These are phyloP conservation scores for Pterobdella sp. DNA, from an alignment of 2,888 invertebrate species.

Conservation along the genomic window DNA sequence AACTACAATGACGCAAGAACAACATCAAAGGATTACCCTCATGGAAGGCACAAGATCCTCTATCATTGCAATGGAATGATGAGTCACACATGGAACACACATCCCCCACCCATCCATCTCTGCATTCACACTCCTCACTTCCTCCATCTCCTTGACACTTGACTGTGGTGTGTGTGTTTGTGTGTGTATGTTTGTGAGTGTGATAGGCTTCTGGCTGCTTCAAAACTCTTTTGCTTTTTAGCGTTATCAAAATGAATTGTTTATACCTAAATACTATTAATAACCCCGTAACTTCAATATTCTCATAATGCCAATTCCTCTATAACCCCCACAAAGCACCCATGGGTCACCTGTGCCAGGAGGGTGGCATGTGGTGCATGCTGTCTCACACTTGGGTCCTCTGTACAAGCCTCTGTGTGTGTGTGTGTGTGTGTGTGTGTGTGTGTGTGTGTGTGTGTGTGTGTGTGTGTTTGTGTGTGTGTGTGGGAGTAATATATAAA, in stretches of 20 bases:
- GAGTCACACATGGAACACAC: constrained; percentile 5
- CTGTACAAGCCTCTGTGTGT: constrained; percentile 13
- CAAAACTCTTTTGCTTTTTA: too few species aligned
- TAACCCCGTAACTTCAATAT: too few species aligned
- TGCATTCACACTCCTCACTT: constrained; percentile 6
- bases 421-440: constrained; percentile 12
- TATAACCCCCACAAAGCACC: too few species aligned
- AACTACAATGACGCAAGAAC: background rate
- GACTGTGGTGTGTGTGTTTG: too few species aligned
- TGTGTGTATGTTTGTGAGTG: too few species aligned
- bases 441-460: constrained; percentile 17
- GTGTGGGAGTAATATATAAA: constrained; percentile 17
- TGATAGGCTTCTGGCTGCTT: too few species aligned
- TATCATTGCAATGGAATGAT: constrained; percentile 16
- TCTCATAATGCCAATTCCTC: too few species aligned
- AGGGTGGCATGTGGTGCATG: background rate
- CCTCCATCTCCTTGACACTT: constrained; percentile 3
- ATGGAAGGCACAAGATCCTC: background rate
- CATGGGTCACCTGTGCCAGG: background rate
- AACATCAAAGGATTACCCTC: background rate
- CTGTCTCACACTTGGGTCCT: background rate
- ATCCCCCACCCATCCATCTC: constrained; percentile 17
- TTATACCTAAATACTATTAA: too few species aligned
- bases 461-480: constrained; percentile 16
- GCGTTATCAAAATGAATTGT: too few species aligned